Percentiles rank a stretch among this genome's conserved stretches.
phyloP scores from a whole-genome alignment of 2,888 invertebrate species.

The Acleris holmiana region DNA sequence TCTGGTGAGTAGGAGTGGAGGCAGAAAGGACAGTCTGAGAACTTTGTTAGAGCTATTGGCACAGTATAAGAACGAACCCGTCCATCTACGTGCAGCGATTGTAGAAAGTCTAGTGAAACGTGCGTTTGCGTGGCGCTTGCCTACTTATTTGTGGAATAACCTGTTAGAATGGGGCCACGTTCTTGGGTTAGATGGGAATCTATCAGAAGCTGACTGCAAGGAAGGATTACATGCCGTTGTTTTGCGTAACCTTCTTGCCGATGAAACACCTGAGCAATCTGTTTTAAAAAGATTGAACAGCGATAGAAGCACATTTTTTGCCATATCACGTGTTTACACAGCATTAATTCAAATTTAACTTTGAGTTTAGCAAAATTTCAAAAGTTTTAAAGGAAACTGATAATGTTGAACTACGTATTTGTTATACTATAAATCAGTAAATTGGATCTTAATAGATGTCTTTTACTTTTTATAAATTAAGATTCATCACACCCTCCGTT shows the following conservation, averaged over 20 bases:
- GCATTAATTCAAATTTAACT: conserved; percentile 14
- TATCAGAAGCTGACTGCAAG: conserved; percentile 18
- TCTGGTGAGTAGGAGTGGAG: conserved; percentile 16
- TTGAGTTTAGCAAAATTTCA: conserved; percentile 3
- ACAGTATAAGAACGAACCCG: conserved; percentile 27
- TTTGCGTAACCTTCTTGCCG: conserved; percentile 17
- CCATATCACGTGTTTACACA: conserved; percentile 9
- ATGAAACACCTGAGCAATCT: not conserved
- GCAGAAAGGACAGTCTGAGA: conserved; percentile 13
- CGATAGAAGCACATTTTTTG: conserved; percentile 14
- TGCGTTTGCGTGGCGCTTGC: conserved; percentile 31
- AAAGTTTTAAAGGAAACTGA: conserved; percentile 6
- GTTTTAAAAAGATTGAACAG: conserved; percentile 6
- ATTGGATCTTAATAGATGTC: too few species aligned
- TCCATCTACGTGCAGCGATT: conserved; percentile 27
- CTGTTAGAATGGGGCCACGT: conserved; percentile 18
- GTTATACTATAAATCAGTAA: too few species aligned
- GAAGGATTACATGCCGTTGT: conserved; percentile 35
- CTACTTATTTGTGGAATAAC: conserved; percentile 22
- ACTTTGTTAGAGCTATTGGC: conserved; percentile 12
- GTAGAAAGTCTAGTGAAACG: conserved; percentile 28
- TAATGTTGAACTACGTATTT: conserved; percentile 7
- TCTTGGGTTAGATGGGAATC: conserved; percentile 25
- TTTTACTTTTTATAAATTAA: too few species aligned
- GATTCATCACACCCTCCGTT: too few species aligned